Evolutionary conservation across 2,797 vertebrate genomes (phyloP), one percentile per base, ranked within the genome.

Genomic region (Sebastes alutus): DNA sequence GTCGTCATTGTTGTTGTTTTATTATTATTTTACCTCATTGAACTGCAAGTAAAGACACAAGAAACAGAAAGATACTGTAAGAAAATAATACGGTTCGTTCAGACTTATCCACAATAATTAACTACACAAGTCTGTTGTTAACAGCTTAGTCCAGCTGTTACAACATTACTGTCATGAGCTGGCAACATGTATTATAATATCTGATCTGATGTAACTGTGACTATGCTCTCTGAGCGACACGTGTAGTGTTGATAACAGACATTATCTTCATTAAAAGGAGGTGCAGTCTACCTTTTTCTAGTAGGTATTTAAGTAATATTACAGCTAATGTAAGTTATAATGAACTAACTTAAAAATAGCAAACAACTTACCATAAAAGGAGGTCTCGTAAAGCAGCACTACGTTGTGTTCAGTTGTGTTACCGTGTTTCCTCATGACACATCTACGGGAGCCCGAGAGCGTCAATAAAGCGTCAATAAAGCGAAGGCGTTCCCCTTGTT

Each of bases 381-480:
- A 6, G 8, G 7, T 6, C 8, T 6, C 4, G 20, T 7, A 3
- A 38, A n/a, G 18, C 3, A 3, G 10, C 12, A 20, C 42, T 54
- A 68, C 46, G 7, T 4, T 8, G 20, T 6, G 7, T 16, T 7
- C 1, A 46, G 1, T 18, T 11, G 5, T 2, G 30, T 11, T 42
- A 5, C 12, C 1, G 0, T 4, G 4, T 18, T 75, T 68, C 76
- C 38, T 59, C 27, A 42, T 69, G 38, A 66, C 35, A 9, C 7
- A 3, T 4, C 73, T 93, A 94, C 91, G 92, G 93, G 81, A 89
- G 78, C 81, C 78, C 23, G 35, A 2, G 25, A 29, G 74, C 0
- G 16, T 16, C 84, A 79, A 70, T 0, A 75, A 30, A 0, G 23
- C 7, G 0, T 25, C 2, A 71, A 16, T 0, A 35, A 35, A 35